Evolutionary conservation across 2,888 invertebrate genomes (phyloP).

Genomic region (Ametastegia equiseti): DNA sequence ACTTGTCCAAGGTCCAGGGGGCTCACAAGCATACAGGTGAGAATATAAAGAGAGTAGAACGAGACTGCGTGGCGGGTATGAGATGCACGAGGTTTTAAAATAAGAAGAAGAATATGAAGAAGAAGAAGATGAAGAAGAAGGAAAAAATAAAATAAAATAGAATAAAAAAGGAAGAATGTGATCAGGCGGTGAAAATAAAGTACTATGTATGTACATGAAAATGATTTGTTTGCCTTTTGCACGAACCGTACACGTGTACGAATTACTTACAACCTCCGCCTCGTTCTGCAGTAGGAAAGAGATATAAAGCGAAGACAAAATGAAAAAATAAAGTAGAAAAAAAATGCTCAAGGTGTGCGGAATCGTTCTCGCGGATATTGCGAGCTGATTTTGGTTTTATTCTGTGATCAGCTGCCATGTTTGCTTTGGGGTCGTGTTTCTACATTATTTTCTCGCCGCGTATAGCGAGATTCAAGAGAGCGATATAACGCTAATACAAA

Average conservation of each 20-base stretch:
- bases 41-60: not conserved
- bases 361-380: not conserved
- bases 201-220: not conserved
- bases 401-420: not conserved
- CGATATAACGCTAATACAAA: not conserved
- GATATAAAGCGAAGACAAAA: not conserved
- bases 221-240: slow-evolving; percentile 25
- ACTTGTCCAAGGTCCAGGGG: slow-evolving; percentile 6
- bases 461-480: not conserved
- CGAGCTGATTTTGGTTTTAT: not conserved
- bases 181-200: slow-evolving; percentile 17
- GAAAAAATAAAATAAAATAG: not conserved
- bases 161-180: not conserved
- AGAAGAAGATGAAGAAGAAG: not conserved
- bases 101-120: not conserved
- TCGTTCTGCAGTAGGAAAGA: not conserved
- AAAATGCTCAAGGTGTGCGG: too few relatives aligned
- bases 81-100: not conserved
- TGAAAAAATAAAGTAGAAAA: too few relatives aligned
- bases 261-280: not conserved
- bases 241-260: not conserved
- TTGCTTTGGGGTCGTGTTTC: not conserved
- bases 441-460: not conserved
- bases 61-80: slow-evolving; percentile 6
- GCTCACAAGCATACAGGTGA: not conserved